Percentiles rank a stretch among this genome's conserved stretches.
phyloP scores from a whole-genome alignment of 2,888 invertebrate species.

The Spodoptera littoralis region DNA sequence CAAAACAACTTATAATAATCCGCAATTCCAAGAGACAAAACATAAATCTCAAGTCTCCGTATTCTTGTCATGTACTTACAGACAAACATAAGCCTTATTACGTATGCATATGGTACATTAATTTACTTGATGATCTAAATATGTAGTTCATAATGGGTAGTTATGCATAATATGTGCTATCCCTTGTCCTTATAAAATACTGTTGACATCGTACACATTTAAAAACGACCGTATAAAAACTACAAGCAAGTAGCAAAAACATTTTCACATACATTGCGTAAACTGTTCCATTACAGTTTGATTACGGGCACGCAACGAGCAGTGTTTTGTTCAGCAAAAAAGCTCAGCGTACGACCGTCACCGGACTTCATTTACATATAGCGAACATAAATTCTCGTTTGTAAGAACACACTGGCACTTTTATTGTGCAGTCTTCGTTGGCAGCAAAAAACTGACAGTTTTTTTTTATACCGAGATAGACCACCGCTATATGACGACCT shows the following conservation, averaged over 20 bases:
- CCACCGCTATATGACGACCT: conserved; percentile 74
- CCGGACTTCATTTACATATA: conserved; percentile 84
- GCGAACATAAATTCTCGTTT: conserved; percentile 88
- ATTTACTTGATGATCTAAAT: too few relatives aligned
- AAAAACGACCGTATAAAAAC: conserved; percentile 43
- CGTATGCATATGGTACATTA: too few relatives aligned
- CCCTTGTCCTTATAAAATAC: conserved; percentile 36
- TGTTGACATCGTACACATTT: conserved; percentile 21
- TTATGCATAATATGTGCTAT: background rate
- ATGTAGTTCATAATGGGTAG: too few relatives aligned
- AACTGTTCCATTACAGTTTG: conserved; percentile 65
- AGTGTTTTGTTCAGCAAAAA: conserved; percentile 69
- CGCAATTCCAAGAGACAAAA: too few relatives aligned
- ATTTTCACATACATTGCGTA: conserved; percentile 64
- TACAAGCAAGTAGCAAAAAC: conserved; percentile 46
- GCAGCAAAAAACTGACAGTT: conserved; percentile 78
- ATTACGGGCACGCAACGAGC: conserved; percentile 63
- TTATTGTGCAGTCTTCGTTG: conserved; percentile 84
- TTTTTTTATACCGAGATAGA: conserved; percentile 75
- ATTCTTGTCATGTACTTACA: too few relatives aligned
- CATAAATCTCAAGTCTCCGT: too few relatives aligned
- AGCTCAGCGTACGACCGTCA: conserved; percentile 70
- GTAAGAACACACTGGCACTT: conserved; percentile 87
- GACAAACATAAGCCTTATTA: too few relatives aligned
- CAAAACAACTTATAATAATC: too few relatives aligned